Evolutionary conservation across 2,797 vertebrate species (phyloP), one percentile per base, ranked within the genome.

Genomic region (Sparus aurata): DNA sequence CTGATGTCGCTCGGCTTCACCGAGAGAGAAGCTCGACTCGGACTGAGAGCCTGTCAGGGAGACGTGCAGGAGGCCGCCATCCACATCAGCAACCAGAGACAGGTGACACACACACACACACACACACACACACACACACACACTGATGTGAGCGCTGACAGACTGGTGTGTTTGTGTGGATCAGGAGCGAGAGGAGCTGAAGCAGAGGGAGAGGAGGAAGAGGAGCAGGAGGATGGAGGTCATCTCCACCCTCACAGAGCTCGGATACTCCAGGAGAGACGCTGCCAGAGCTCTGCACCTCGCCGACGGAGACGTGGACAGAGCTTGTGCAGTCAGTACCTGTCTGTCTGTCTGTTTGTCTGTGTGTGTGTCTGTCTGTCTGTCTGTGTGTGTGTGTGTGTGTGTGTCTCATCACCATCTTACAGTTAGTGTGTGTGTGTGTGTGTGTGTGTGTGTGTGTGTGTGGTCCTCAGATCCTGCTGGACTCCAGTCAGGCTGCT

Each of bases 21-120:
- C 0, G 96, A 97, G 20, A 96, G 97, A 91, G 98, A 99, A 65
- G 96, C 97, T 30, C 97, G 98, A 0, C 95, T 99, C 1, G 97
- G 97, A 8, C 95, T 99, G 59, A 85, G 98, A 75, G 98, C 98
- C 0, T 98, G 97, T 87, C 92, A 94, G 0, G 98, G 98, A 43
- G 94, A 98, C 1, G 77, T 98, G 86, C 93, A 96, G 22, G 91
- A 94, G 0, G 98, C 98, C 0, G 96, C 94, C 20, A 82, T 83
- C 12, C 97, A 97, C 38, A 97, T 99, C 87, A 95, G 90, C 78
- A 94, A 86, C 90, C 95, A 96, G 85, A 96, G 95, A 93, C 95
- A 97, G 97, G 98, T 98, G 0, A 18, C 1, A 12, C 41, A 45
- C 58, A 57, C 46, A 34, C n/a, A 60, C 30, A 49, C 41, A 77